These are phyloP conservation scores for Castor canadensis DNA, from an alignment of 2,113 vertebrate species.

Conservation along the genomic window DNA sequence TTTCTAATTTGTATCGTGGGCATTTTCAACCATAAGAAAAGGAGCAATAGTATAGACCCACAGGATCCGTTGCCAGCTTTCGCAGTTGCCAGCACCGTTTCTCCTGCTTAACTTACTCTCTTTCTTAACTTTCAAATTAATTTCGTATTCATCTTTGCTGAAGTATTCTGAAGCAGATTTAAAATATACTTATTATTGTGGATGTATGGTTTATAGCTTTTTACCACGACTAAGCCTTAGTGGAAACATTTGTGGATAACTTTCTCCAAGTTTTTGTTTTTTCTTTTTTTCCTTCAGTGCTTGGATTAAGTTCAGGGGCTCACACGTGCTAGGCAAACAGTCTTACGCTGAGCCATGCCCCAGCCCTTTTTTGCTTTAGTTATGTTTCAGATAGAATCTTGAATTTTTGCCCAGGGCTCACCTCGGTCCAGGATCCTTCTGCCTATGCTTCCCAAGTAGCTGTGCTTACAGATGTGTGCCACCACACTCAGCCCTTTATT, in stretches of 20 bases:
- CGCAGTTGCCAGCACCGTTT: accelerated
- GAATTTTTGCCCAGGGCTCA: no score
- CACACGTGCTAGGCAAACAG: no score
- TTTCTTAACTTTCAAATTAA: background rate
- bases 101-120: background rate
- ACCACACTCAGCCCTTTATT: no score
- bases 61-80: accelerated
- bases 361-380: no score
- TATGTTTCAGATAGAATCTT: no score
- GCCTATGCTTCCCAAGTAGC: no score
- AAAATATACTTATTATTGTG: background rate
- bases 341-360: no score
- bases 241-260: background rate
- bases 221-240: background rate
- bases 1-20: background rate
- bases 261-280: background rate
- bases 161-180: background rate
- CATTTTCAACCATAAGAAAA: background rate
- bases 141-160: background rate
- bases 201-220: background rate
- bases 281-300: no score
- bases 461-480: no score
- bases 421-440: no score
- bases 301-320: no score
- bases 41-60: background rate